Base-by-base conservation (phyloP, 2,113 vertebrate genomes). In the Bambusicola thoracicus region DNA sequence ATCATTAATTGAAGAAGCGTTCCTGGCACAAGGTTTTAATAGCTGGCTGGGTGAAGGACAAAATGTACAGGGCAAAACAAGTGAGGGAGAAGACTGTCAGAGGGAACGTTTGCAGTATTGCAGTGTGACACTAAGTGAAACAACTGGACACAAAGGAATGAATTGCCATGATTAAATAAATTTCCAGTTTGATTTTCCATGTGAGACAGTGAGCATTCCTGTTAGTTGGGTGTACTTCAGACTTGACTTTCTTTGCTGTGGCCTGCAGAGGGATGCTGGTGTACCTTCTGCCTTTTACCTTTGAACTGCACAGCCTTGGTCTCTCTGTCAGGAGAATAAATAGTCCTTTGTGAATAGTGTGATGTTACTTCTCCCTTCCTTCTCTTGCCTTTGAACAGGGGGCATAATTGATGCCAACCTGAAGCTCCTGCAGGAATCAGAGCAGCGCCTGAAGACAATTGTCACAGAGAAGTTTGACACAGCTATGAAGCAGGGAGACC, bases 391-490 rank as follows among this genome's bases (percentile, higher is more conserved):
- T 65, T 96, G 38, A 66, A 22, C 92, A 99, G 99, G 99, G 76
- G 99, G 98, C 41, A 97, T 98, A 67, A 99, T 99, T 96, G 99
- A 99, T 44, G 99, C 99, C 95, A 99, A 99, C 95, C 96, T 99
- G 92, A 97, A 98, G 55, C 97, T 99, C 85, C 97, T 99, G 77
- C 99, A 99, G 95, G 99, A 99, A 82, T 99, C 99, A 41, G 99
- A 99, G 93, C 98, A 99, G 95, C 98, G 97, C 83, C 97, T 99
- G 72, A 99, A 99, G 97, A 96, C 97, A 2, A 98, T 99, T n/a
- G 99, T 99, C n/a, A 97, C 98, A 3, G 98, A 99, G 79, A 99
- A 99, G 83, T 98, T 99, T 21, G 98, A 99, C 18, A 73, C 98
- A 18, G 99, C 99, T 29, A 99, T 99, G 53, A 97, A 98, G 55